Evolutionary conservation across 2,113 vertebrate species (phyloP).

Genomic region (Pseudolaguvia tuberculata): DNA sequence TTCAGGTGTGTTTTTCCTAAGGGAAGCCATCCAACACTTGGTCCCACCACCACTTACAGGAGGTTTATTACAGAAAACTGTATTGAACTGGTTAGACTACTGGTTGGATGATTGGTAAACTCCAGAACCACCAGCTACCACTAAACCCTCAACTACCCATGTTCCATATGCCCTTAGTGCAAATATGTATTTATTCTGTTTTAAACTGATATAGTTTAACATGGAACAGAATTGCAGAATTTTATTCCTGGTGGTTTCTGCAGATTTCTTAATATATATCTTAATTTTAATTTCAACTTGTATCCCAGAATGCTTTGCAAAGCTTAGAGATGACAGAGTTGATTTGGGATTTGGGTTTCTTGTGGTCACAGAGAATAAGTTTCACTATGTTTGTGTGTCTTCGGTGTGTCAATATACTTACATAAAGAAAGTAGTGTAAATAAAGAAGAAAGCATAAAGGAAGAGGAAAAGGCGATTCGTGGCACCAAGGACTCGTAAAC

Average conservation of each 20-base stretch:
- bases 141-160: too few species aligned
- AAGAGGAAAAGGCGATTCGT: conserved; percentile 42
- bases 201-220: neutral
- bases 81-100: neutral
- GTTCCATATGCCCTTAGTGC: too few species aligned
- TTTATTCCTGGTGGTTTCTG: too few species aligned
- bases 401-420: conserved; percentile 28
- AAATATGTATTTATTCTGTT: too few species aligned
- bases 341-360: neutral
- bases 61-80: neutral
- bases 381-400: neutral
- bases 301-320: neutral
- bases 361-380: neutral
- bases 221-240: neutral
- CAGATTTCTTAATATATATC: neutral
- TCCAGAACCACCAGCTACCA: too few species aligned
- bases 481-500: conserved; percentile 63
- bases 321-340: neutral
- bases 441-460: neutral
- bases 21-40: neutral
- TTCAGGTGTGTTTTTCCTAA: neutral
- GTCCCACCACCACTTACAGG: too few species aligned
- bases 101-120: too few species aligned
- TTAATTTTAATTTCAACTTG: neutral
- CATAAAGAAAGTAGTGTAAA: neutral